Percentiles rank a stretch among this genome's conserved stretches.
Evolutionary conservation across 2,888 invertebrate species (phyloP).

Genomic region (Sesia apiformis): DNA sequence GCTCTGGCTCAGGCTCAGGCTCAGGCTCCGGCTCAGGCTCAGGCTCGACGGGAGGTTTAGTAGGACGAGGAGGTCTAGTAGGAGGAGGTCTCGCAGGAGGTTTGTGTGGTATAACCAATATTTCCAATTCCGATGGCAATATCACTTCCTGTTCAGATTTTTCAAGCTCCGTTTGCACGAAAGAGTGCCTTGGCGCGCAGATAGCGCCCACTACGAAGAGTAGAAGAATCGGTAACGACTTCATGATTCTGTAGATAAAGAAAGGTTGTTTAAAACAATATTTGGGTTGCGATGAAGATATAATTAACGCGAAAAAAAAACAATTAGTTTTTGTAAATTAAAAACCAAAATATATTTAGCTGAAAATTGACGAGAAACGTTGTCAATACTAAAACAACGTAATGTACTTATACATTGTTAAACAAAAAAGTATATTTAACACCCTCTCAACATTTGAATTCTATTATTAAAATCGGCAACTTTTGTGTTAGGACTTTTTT

Average conservation of each 20-base stretch:
- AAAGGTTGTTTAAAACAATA: not conserved
- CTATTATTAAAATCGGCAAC: too few relatives aligned
- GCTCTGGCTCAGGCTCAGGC: not conserved
- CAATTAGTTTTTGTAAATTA: too few relatives aligned
- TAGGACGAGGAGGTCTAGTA: not conserved
- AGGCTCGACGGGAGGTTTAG: not conserved
- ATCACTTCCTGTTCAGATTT: not conserved
- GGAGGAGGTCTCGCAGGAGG: not conserved
- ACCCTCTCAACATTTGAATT: too few relatives aligned
- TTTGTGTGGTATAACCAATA: not conserved
- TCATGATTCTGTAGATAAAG: not conserved
- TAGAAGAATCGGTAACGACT: not conserved
- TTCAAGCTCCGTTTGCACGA: not conserved
- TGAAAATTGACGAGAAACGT: too few relatives aligned
- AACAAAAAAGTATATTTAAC: too few relatives aligned
- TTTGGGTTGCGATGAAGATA: too few relatives aligned
- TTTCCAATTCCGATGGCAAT: not conserved
- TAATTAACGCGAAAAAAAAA: too few relatives aligned
- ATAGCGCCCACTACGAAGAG: not conserved
- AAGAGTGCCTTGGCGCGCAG: not conserved
- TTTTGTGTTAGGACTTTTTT: too few relatives aligned
- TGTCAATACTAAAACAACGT: too few relatives aligned
- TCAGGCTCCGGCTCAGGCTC: not conserved
- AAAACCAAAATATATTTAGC: too few relatives aligned
- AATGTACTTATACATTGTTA: too few relatives aligned